A percentile compares a stretch with the other conserved stretches of the same genome.
These are phyloP conservation scores for Drosophila repleta DNA, from an alignment of 1,140 invertebrate species.

Conservation along the genomic window DNA sequence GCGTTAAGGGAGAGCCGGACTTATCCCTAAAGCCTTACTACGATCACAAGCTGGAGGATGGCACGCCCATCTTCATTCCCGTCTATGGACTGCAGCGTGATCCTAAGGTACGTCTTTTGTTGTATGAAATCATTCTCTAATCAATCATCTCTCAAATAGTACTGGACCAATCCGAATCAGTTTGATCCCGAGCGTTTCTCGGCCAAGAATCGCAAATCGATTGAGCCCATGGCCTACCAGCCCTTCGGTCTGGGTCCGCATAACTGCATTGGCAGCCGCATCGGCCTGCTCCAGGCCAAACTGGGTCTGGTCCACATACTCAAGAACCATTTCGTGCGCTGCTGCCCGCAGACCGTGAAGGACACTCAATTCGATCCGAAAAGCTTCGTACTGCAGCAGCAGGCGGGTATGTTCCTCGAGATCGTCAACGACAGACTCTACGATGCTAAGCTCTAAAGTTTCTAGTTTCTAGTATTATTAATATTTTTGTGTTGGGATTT, in stretches of 20 bases:
- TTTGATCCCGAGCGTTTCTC: conserved; percentile 88
- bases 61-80: conserved; percentile 71
- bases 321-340: conserved; percentile 63
- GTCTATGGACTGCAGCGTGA: conserved; percentile 71
- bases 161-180: conserved; percentile 87
- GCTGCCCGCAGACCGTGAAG: conserved; percentile 47
- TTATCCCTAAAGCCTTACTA: conserved; percentile 65
- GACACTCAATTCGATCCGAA: conserved; percentile 65
- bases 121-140: background rate
- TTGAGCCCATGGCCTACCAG: conserved; percentile 86
- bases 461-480: background rate
- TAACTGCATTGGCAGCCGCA: conserved; percentile 89
- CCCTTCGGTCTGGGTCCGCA: conserved; percentile 92
- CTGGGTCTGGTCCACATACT: conserved; percentile 73
- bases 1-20: conserved; percentile 36
- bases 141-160: conserved; percentile 84
- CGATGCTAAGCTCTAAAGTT: conserved; percentile 21
- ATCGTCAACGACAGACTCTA: conserved; percentile 69
- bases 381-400: conserved; percentile 58
- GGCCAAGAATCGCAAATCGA: conserved; percentile 84
- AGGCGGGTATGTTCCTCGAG: conserved; percentile 55
- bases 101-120: conserved; percentile 58
- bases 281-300: conserved; percentile 74
- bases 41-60: conserved; percentile 58
- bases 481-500: background rate